A percentile compares a stretch with the other conserved stretches of the same genome.
These are phyloP conservation scores for Apodemus sylvaticus DNA, from an alignment of 2,113 vertebrate genomes.

Conservation along the genomic window DNA sequence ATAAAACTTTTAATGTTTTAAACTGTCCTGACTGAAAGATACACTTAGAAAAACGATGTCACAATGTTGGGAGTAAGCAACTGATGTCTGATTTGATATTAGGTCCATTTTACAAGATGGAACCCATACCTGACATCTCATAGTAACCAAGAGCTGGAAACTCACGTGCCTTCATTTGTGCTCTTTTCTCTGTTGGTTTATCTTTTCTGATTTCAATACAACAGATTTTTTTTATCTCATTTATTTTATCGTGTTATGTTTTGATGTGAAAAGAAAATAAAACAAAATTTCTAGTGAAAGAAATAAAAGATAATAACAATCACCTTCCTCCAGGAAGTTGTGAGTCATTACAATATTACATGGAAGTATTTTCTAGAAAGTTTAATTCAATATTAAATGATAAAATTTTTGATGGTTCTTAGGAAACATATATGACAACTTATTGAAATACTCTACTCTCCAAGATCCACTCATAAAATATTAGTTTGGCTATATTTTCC, in stretches of 20 bases:
- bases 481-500: neutral
- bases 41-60: too few relatives aligned
- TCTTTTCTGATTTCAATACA: neutral
- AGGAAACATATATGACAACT: neutral
- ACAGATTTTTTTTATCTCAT: neutral
- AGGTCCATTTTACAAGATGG: neutral
- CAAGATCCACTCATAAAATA: neutral
- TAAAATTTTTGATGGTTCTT: neutral
- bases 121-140: too few relatives aligned
- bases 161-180: neutral
- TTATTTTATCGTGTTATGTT: neutral
- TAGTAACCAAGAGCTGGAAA: neutral
- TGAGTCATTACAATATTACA: neutral
- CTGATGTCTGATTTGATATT: neutral
- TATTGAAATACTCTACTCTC: neutral
- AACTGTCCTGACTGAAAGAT: neutral
- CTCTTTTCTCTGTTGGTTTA: neutral
- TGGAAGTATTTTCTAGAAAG: neutral
- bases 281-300: neutral
- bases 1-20: neutral
- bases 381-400: neutral
- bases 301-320: neutral
- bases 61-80: neutral
- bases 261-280: neutral
- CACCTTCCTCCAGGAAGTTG: neutral